Base-by-base conservation (phyloP, 1,140 invertebrate genomes). In the Nylanderia fulva region DNA sequence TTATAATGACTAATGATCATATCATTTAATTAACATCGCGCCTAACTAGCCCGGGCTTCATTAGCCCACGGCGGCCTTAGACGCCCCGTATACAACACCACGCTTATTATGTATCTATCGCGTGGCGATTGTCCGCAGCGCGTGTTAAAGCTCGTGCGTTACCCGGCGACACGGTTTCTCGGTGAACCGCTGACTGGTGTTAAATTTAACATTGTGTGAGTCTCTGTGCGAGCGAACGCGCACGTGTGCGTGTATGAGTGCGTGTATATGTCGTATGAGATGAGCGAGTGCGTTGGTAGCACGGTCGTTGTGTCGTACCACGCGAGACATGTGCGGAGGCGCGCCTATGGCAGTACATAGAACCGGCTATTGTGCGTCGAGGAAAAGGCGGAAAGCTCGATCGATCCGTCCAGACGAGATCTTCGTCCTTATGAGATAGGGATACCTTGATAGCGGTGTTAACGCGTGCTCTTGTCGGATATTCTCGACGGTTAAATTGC, bases 11-110 rank as follows among this genome's bases (percentile, higher is more conserved):
- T 94, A 95, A 95, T 95, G 94, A 95, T 94, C 90, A 92, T 95
- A 95, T 94, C 94, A 94, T 94, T 95, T 94, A 94, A 95, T 95
- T 94, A 95, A 94, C 93, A 94, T 94, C 93, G 90, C 92, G 92
- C 92, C 91, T 92, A 94, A 93, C 91, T 92, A 92, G 91, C 90
- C 90, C 90, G 89, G 85, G 93, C 92, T 94, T 93, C 93, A 93
- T 94, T 94, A 94, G 93, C 92, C 92, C 80, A 88, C 86, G 87
- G 89, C 90, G 90, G 88, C 90, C 92, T 91, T 93, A 92, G 91
- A 91, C 86, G 91, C 82, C 58, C 86, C 87, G 83, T 63, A 85
- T 76, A 87, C 87, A 85, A 90, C 90, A 60, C 83, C 87, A 88
- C 91, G 91, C 92, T 94, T 92, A 93, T 94, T 93, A 93, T 93